Evolutionary conservation across 2,888 invertebrate species (phyloP).

Genomic region (Chrysomela aeneicollis): DNA sequence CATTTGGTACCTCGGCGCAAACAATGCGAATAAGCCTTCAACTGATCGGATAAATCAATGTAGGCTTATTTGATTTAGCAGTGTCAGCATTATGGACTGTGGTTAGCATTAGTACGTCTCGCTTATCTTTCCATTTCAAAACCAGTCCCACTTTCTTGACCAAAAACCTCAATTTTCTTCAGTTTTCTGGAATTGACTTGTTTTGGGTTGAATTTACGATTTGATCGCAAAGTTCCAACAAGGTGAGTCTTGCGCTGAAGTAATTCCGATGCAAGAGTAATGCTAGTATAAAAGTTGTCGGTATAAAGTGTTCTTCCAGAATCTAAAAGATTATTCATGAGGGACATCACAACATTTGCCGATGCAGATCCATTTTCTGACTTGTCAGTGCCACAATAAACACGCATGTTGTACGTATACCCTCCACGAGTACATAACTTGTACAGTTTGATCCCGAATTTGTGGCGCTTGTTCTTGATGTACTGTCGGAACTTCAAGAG

Average conservation of each 20-base stretch:
- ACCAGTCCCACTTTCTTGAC: not conserved
- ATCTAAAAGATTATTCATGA: not conserved
- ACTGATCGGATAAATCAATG: slow-evolving; percentile 10
- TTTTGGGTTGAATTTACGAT: slow-evolving; percentile 16
- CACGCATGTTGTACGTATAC: slow-evolving; percentile 18
- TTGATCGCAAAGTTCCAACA: slow-evolving; percentile 15
- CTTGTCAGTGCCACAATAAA: slow-evolving; percentile 11
- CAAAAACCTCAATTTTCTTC: not conserved
- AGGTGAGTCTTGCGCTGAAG: slow-evolving; percentile 16
- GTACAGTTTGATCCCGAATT: slow-evolving; percentile 13
- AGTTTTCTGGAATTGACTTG: slow-evolving; percentile 10
- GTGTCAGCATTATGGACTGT: not conserved
- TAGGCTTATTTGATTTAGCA: not conserved
- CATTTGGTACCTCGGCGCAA: slow-evolving; percentile 14
- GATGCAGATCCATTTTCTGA: not conserved
- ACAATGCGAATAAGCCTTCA: slow-evolving; percentile 18
- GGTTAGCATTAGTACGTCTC: slow-evolving; percentile 1
- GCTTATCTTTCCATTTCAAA: slow-evolving; percentile 1
- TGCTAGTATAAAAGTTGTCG: slow-evolving; percentile 18
- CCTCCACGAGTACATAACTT: slow-evolving; percentile 16
- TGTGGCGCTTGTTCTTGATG: slow-evolving; percentile 18
- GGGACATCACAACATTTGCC: slow-evolving; percentile 8
- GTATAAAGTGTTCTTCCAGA: slow-evolving; percentile 6
- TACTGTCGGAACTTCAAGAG: slow-evolving; percentile 11
- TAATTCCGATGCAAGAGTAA: slow-evolving; percentile 4